Base-by-base conservation (phyloP, 2,113 vertebrate species). In the Galbula dea region DNA sequence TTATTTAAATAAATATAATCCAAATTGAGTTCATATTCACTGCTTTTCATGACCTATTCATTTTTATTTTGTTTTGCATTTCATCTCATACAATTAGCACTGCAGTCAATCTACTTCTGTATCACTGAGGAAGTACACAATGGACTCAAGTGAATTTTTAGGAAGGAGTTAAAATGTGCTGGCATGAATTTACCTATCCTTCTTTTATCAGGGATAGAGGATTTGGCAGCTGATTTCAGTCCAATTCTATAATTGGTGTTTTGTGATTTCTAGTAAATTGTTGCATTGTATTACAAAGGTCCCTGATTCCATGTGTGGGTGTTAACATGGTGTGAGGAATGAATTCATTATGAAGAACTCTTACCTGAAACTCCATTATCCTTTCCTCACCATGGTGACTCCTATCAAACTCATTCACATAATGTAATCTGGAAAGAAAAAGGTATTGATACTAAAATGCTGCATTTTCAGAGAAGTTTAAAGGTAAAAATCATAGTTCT, bases 191-290 rank as follows among this genome's bases (percentile, higher is more conserved):
- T 62, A 83, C 91, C 68, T 91, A 74, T 67, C 68, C 77, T 91
- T 95, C 87, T 87, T 94, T 89, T 78, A 88, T 80, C 65, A 77
- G 61, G 55, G 48, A 80, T 1, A 4, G 78, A 96, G 79, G 91
- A 96, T 88, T 93, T 95, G 95, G 94, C 94, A 95, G 86, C 75
- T 68, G 76, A 7, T 92, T 94, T 88, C 95, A 91, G 74, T 84
- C 94, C 90, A 94, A 94, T 95, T 96, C 96, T 97, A 80, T 95
- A 96, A 97, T 88, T 95, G 90, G 79, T 90, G 88, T 95, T 97
- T 94, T 97, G 92, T 90, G 91, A 94, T 96, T 96, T 95, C 95
- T 95, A 86, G 87, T 81, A 95, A 95, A 92, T 90, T 86, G 83
- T 86, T 93, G 77, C 91, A 86, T 89, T 93, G 73, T 94, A 90